Evolutionary conservation across 2,888 invertebrate species (phyloP).

Genomic region (Drosophila flavopinicola): DNA sequence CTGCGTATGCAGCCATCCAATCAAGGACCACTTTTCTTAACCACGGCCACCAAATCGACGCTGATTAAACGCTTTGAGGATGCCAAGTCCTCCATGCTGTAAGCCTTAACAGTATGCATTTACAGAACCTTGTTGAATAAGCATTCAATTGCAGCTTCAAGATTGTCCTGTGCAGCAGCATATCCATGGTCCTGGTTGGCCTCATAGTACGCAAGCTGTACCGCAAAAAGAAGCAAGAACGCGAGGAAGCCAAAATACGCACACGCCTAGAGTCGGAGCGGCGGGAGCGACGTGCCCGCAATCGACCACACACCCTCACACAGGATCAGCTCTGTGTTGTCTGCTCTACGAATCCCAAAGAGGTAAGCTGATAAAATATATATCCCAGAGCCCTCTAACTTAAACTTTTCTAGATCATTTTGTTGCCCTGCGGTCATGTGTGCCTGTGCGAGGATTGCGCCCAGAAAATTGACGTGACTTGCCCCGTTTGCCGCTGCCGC

Average conservation of each 20-base stretch:
- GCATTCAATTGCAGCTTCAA: slow-evolving; percentile 84
- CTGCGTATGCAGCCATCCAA: slow-evolving; percentile 90
- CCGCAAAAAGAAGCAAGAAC: slow-evolving; percentile 85
- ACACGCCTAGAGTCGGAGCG: slow-evolving; percentile 87
- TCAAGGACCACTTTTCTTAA: slow-evolving; percentile 91
- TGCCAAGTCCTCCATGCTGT: slow-evolving; percentile 89
- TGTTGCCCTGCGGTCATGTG: slow-evolving; percentile 95
- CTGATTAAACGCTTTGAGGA: slow-evolving; percentile 90
- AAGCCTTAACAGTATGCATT: slow-evolving; percentile 45
- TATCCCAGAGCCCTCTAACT: not conserved
- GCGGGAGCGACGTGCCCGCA: slow-evolving; percentile 87
- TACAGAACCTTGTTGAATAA: not conserved
- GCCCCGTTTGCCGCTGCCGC: slow-evolving; percentile 91
- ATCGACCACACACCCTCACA: slow-evolving; percentile 86
- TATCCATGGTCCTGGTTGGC: slow-evolving; percentile 86
- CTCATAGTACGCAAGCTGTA: slow-evolving; percentile 86
- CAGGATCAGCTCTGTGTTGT: slow-evolving; percentile 91
- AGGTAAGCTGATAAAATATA: slow-evolving; percentile 85
- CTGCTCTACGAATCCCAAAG: slow-evolving; percentile 93
- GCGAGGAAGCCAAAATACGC: slow-evolving; percentile 86
- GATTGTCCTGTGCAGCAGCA: slow-evolving; percentile 86
- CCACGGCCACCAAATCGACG: slow-evolving; percentile 91
- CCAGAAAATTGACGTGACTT: slow-evolving; percentile 88
- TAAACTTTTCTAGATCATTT: slow-evolving; percentile 87
- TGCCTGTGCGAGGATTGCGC: slow-evolving; percentile 95